These are phyloP conservation scores for Lacerta bilineata DNA, from an alignment of 2,797 vertebrate species.

Conservation along the genomic window DNA sequence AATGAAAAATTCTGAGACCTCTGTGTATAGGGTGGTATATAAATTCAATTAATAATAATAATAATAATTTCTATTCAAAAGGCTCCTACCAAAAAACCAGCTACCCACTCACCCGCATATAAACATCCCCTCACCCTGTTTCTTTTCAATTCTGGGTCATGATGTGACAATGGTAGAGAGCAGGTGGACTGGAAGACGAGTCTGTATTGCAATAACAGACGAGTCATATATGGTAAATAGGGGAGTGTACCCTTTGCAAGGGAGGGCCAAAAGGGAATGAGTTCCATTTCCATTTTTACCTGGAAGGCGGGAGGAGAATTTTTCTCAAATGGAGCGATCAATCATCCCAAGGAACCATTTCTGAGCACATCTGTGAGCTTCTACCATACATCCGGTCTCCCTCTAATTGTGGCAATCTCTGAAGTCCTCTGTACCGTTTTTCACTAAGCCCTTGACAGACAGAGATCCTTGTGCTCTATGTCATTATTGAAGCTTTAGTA, in stretches of 20 bases:
- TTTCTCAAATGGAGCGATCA: background rate
- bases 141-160: background rate
- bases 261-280: background rate
- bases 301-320: background rate
- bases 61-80: background rate
- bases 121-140: background rate
- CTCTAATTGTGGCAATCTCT: background rate
- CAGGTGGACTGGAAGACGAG: background rate
- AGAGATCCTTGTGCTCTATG: background rate
- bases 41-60: too few species aligned
- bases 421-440: accelerated
- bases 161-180: background rate
- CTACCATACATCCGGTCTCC: background rate
- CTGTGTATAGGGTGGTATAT: too few species aligned
- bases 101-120: background rate
- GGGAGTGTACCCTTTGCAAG: background rate
- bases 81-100: background rate
- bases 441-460: background rate
- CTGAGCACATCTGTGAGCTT: background rate
- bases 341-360: background rate
- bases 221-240: background rate
- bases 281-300: background rate
- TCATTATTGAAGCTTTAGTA: background rate
- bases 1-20: background rate
- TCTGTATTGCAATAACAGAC: background rate